A percentile compares a stretch with the other conserved stretches of the same genome.
Conservation (phyloP, 2,797 vertebrate genomes). For the Scleropages formosus region DNA sequence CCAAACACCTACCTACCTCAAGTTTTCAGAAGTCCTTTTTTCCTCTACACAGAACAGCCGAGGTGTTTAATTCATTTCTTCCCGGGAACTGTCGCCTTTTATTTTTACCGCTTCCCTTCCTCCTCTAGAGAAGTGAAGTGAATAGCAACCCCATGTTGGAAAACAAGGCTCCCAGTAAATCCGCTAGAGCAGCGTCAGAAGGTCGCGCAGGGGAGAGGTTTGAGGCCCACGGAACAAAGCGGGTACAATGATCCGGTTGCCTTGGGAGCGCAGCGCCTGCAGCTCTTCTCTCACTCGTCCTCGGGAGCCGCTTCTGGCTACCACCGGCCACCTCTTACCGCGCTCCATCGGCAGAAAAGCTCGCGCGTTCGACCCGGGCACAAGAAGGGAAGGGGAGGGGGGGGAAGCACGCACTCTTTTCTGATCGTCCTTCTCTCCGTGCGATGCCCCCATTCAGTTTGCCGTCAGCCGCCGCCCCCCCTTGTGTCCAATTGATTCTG, state of each 20-base stretch:
- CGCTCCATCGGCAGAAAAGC: conserved; percentile 66
- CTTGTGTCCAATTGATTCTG: conserved; percentile 65
- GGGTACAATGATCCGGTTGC: conserved; percentile 76
- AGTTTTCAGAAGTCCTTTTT: conserved; percentile 59
- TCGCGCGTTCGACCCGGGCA: background rate
- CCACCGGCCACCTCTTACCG: conserved; percentile 62
- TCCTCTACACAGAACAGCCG: conserved; percentile 1
- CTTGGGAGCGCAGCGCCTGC: conserved; percentile 63
- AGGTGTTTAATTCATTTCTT: conserved; percentile 12
- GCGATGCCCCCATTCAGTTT: conserved; percentile 23
- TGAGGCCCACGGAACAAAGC: conserved; percentile 78
- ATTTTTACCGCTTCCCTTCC: conserved; percentile 56
- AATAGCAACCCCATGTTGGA: conserved; percentile 63
- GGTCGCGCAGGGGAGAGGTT: conserved; percentile 65
- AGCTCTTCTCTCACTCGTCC: conserved; percentile 74
- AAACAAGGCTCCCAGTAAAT: conserved; percentile 85
- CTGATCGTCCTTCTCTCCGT: background rate
- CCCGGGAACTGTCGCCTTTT: conserved; percentile 43
- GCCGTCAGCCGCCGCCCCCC: conserved; percentile 34
- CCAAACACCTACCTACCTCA: conserved; percentile 79
- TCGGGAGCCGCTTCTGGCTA: conserved; percentile 71
- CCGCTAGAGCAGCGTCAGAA: conserved; percentile 66
- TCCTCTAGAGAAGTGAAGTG: conserved; percentile 62
- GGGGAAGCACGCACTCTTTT: background rate
- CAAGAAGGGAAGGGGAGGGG: background rate